Evolutionary conservation across 2,797 vertebrate genomes (phyloP), one percentile per base, ranked within the genome.

Genomic region (Siniperca obscura): DNA sequence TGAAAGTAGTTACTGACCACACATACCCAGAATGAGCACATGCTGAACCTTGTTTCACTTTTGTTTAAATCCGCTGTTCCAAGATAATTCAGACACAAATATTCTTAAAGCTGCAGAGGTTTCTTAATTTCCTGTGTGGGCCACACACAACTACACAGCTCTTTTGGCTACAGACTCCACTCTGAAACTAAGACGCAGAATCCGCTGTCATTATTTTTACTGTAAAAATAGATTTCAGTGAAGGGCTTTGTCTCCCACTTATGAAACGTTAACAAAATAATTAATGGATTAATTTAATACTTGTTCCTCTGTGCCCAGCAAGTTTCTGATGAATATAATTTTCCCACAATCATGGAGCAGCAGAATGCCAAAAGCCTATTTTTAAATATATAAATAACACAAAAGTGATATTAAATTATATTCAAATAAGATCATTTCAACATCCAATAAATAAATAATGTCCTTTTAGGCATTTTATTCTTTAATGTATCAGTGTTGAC

Each of bases 51-150:
- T 91, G 89, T 93, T 95, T 91, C 85, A 91, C 93, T 92, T 94
- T 94, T 93, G 93, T 94, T 94, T 94, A 95, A 95, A 94, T 90
- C 92, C 74, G 30, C 89, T 91, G 94, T 94, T 95, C 93, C 93
- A 90, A 94, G 93, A 92, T 95, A 94, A 95, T 94, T 94, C 91
- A 84, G 92, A 94, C 93, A 93, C 92, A 96, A 95, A 96, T 96
- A 95, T 94, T 91, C 95, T 95, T 89, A 93, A 94, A 95, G 93
- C 94, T 95, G 87, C 87, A 59, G 93, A 96, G 94, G 95, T 95
- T 95, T 96, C 93, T 96, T 95, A 94, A 96, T 96, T 96, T 96
- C 95, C 96, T 96, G 96, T 96, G 91, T 57, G 86, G 95, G 93
- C 94, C 95, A 96, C 95, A 95, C 95, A 92, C 93, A 92, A 92